Base-by-base conservation (phyloP, 2,888 invertebrate genomes). In the Ctena decussata region DNA sequence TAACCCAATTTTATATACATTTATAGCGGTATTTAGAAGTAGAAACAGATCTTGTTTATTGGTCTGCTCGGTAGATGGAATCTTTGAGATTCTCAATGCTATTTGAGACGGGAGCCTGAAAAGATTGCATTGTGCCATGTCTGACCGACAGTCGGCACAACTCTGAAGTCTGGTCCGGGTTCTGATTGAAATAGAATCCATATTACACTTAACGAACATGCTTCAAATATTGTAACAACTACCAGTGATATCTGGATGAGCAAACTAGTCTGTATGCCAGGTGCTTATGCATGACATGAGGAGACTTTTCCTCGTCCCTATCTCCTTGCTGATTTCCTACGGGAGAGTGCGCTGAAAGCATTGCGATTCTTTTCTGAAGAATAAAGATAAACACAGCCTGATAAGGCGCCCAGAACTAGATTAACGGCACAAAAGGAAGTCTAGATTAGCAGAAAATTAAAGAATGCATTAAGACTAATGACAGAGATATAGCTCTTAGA, bases 391-490 rank as follows among this genome's bases (percentile, higher is more conserved):
- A 84, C 81, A 60, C 44, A 69, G 46, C 35, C 71, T 44, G 88
- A 88, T 88, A 88, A 86, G 82, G 86, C 84, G 49, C 60, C 75
- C 82, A 72, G 84, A 85, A 80, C 84, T 84, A 84, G 86, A 89
- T 89, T 89, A 86, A 80, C 83, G 78, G 73, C 70, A 72, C 79
- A 78, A 88, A 88, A 88, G 87, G 81, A 88, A 84, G 70, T 79
- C 83, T 85, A 80, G 85, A 88, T 87, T 87, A 87, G 84, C 87
- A 72, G 80, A 84, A 85, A 89, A 86, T 89, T 89, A 89, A 89
- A 90, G 89, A 89, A 86, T 86, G 85, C 90, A 87, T 87, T 89
- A 90, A 84, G 86, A 85, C 72, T 85, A 87, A 86, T 87, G 90
- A 83, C 73, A 57, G 53, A 76, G 90, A 87, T 90, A 86, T 77